These are phyloP conservation scores for Chionoecetes opilio DNA, from an alignment of 1,140 invertebrate genomes.

Conservation along the genomic window DNA sequence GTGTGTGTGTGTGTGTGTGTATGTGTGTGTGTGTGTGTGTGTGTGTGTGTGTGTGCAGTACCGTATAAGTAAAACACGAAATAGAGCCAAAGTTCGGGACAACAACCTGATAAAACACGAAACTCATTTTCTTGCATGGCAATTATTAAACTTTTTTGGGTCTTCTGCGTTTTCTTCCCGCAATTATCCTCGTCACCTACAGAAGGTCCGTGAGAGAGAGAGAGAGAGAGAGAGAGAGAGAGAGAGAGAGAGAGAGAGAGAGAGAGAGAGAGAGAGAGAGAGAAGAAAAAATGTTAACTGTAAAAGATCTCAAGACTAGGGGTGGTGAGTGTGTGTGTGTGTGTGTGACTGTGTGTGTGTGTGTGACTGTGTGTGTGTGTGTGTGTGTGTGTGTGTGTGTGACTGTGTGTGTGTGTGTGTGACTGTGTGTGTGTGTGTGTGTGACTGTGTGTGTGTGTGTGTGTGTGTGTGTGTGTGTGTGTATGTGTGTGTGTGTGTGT, in stretches of 20 bases:
- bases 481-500: not conserved
- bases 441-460: not conserved
- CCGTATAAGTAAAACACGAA: not conserved
- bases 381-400: not conserved
- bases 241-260: not conserved
- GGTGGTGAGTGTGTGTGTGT: not conserved
- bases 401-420: not conserved
- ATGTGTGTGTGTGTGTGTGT: too few species aligned
- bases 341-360: not conserved
- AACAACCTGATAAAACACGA: too few species aligned
- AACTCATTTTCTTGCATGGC: too few species aligned
- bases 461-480: not conserved
- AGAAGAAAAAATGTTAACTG: too few species aligned
- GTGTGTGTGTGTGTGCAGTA: too few species aligned
- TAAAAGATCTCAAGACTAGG: too few species aligned
- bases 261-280: conserved; percentile 2
- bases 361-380: not conserved
- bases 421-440: not conserved
- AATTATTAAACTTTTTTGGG: too few species aligned
- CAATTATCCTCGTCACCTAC: too few species aligned
- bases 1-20: too few species aligned
- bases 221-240: not conserved
- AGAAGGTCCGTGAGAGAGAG: not conserved
- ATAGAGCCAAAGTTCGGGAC: not conserved
- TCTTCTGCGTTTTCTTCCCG: too few species aligned